Base-by-base conservation (phyloP, 2,888 invertebrate species). In the Lepidochitona cinerea region DNA sequence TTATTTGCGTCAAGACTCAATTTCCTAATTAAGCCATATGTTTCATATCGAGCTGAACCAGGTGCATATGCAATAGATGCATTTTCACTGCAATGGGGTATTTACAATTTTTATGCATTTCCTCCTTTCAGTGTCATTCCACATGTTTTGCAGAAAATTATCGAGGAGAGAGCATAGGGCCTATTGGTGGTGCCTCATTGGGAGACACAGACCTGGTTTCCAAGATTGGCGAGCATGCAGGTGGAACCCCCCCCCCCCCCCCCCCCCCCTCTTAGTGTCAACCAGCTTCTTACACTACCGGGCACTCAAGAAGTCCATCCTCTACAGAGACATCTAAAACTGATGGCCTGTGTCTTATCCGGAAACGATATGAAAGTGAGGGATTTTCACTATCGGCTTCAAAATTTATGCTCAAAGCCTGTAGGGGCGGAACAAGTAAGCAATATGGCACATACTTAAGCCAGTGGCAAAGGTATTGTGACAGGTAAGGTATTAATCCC, bases 181-280 rank as follows among this genome's bases (percentile, higher is more conserved):
- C 33, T 77, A 6, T 12, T 77, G 35, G 65, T 77, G n/a, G 65
- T 54, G 7, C 69, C 75, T n/a, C 12, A 26, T 1, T 75, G 75
- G 77, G 70, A 66, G 4, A 73, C 73, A n/a, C 74, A 77, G 37
- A 23, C 29, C 33, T 71, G 76, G 76, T 76, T 36, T 41, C 52
- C 74, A 18, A 12, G 37, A 18, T 64, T 75, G 33, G 3, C 36
- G 32, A 32, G 37, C 3, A 69, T 74, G 70, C 54, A 64, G 12
- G 64, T 41, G 54, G 54, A 54, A 18, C 23, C n/a, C 23, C 54
- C 54, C 12, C 12, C 23, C 54, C 7, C 33, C 32, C 12, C 12
- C 7, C 26, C 65, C 14, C 14, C 9, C 23, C 29, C 9, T 14
- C n/a, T n/a, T n/a, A 12, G 23, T 12, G 9, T 59, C n/a, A 29